Evolutionary conservation across 2,888 invertebrate genomes (phyloP), one percentile per base, ranked within the genome.

Genomic region (Panorpa germanica): DNA sequence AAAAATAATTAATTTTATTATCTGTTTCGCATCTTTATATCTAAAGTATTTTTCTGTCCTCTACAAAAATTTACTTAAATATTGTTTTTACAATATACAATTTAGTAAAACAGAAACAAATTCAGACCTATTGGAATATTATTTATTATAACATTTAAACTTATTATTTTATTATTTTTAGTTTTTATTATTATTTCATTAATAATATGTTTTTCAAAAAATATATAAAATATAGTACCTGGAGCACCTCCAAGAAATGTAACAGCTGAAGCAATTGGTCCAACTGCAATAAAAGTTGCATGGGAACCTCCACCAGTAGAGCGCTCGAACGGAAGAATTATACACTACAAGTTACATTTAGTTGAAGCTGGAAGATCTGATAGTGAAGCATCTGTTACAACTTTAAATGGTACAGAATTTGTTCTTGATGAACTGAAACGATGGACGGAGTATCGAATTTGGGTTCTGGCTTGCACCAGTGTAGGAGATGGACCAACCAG

Each of bases 191-290:
- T 25, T 36, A 36, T 38, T 35, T 31, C 27, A 33, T 33, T 36
- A 33, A 36, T 35, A 28, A 29, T 37, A 19, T 19, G 8, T 22
- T 9, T 13, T 23, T 19, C 28, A 33, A 25, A 20, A 11, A 25
- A 24, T 25, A 31, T 26, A 22, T 30, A 34, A 23, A 33, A 14
- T 37, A 23, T 31, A 95, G 95, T 90, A 65, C 95, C 95, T 51
- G 86, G 86, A 59, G 90, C 88, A 49, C 86, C 95, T 47, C 95
- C 95, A 49, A 77, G 76, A 67, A 85, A 90, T 65, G 85, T 95
- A 58, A 73, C 72, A 44, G 90, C 83, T 41, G 69, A 70, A 57
- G 76, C 91, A 44, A 70, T 76, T 53, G 82, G 83, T 55, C 82
- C 91, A 40, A 86, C 83, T 38, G 73, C 83, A 41, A 76, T 96